A percentile compares a stretch with the other conserved stretches of the same genome.
Evolutionary conservation across 2,113 vertebrate genomes (phyloP).

Genomic region (Ctenodactylus gundi): DNA sequence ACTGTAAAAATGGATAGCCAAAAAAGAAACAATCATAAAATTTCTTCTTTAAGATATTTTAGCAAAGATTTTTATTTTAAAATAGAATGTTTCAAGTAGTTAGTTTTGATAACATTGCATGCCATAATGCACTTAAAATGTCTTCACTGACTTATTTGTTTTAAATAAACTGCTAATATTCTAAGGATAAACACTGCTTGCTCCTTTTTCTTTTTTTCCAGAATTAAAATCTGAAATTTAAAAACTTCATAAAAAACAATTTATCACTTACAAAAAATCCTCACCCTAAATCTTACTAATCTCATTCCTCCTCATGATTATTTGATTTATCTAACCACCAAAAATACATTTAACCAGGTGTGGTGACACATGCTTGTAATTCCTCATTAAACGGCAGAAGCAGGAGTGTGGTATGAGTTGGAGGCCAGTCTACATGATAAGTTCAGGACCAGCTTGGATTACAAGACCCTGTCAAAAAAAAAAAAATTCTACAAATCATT

Average conservation of each 20-base stretch:
- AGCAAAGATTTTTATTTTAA: neutral
- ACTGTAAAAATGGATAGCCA: neutral
- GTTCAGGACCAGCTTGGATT: too few relatives aligned
- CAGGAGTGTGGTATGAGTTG: too few relatives aligned
- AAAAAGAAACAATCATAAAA: neutral
- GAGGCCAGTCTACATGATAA: too few relatives aligned
- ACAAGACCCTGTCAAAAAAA: too few relatives aligned
- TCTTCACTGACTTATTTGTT: neutral
- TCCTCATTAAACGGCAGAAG: too few relatives aligned
- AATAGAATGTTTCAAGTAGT: neutral
- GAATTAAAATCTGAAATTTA: neutral
- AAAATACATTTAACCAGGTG: too few relatives aligned
- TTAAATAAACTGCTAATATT: too few relatives aligned
- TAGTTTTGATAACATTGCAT: neutral
- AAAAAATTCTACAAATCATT: too few relatives aligned
- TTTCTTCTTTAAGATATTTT: neutral
- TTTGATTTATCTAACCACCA: constrained; percentile 79
- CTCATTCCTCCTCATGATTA: constrained; percentile 58
- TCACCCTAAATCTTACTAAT: constrained; percentile 64
- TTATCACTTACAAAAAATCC: constrained; percentile 70
- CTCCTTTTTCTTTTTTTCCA: neutral
- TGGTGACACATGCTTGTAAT: too few relatives aligned
- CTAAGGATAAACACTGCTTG: neutral
- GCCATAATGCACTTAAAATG: neutral
- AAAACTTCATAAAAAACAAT: constrained; percentile 70